These are phyloP conservation scores for Alethe castanea DNA, from an alignment of 2,113 vertebrate species.

Conservation along the genomic window DNA sequence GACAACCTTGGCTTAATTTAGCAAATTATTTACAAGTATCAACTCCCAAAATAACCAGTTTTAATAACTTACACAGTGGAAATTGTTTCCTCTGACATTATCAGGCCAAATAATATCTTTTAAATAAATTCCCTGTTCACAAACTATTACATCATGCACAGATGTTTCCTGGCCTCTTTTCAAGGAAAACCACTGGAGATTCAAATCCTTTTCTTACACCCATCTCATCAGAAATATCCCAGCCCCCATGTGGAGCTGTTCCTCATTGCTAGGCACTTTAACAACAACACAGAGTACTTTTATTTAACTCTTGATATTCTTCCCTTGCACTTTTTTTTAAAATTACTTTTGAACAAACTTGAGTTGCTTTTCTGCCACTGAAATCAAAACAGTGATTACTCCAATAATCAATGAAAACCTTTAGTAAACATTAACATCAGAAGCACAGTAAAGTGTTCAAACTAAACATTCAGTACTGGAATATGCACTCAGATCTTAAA, in stretches of 20 bases:
- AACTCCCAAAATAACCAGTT: background rate
- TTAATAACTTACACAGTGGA: background rate
- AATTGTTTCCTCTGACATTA: background rate
- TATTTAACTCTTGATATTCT: background rate
- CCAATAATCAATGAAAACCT: background rate
- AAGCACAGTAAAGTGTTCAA: background rate
- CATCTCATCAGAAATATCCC: background rate
- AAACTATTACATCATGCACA: slow-evolving; percentile 3
- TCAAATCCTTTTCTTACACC: background rate
- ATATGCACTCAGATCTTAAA: background rate
- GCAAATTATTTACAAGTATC: background rate
- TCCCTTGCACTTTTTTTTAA: background rate
- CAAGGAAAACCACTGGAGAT: background rate
- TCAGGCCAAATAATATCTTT: background rate
- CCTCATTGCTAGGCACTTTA: background rate
- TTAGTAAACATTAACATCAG: background rate
- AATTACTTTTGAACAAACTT: background rate
- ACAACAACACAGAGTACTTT: background rate
- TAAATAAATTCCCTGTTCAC: background rate
- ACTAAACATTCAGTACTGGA: background rate
- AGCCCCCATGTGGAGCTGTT: background rate
- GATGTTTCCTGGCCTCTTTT: slow-evolving; percentile 28
- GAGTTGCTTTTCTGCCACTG: background rate
- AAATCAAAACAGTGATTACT: background rate
- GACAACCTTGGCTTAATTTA: background rate